Evolutionary conservation across 2,113 vertebrate genomes (phyloP), one percentile per base, ranked within the genome.

Genomic region (Silurus glanis): DNA sequence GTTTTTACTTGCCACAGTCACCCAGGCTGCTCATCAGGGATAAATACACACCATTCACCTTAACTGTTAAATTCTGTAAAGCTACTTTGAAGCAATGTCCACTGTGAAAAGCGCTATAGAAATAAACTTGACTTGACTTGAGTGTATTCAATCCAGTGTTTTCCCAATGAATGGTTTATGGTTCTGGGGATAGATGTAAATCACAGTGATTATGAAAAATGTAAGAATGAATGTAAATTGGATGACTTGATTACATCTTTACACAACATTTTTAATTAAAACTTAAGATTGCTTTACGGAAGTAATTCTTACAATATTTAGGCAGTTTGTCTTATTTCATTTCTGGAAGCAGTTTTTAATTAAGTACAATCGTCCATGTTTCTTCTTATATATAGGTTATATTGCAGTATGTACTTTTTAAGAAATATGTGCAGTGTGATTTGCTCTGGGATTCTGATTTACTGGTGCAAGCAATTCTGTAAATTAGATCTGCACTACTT

Each of bases 291-390:
- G 7, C n/a, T 55, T 55, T 6, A 55, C 74, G 2, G 17, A 75
- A 51, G 23, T 51, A 0, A 23, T 1, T 47, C 9, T 3, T 74
- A 51, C 1, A 49, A 17, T 17, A 51, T 4, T 74, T 51, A 23
- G 4, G 4, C 0, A 1, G 17, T 51, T 51, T 51, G 47, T 75
- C 19, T 59, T 69, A 14, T 19, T 82, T 69, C 23, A 6, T 61
- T 83, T 85, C 10, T 28, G 45, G 21, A 9, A 10, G 64, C 83
- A 74, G 62, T 72, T 78, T 62, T 69, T 67, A 67, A 67, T 67
- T 37, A 67, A 25, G 7, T 71, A 17, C 17, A 71, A 71, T 47
- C 17, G 19, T 72, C 8, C 45, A 74, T 74, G 19, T 49, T 74
- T 74, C 4, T 10, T 88, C 82, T 76, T 74, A 69, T 82, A 28